Percentiles rank a stretch among this genome's conserved stretches.
Evolutionary conservation across 2,113 vertebrate genomes (phyloP).

Genomic region (Podocnemis expansa): DNA sequence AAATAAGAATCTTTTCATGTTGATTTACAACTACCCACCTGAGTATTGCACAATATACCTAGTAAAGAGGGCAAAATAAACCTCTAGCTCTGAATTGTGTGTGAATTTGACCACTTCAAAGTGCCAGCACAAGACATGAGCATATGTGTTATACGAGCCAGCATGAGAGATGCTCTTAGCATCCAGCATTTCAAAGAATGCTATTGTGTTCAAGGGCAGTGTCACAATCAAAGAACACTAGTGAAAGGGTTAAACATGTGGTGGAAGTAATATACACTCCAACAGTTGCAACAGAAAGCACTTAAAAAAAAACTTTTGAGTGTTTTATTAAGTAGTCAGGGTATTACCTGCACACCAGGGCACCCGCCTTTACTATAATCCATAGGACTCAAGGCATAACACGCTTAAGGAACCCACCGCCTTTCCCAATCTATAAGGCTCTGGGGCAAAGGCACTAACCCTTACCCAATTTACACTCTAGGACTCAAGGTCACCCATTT

Average conservation of each 20-base stretch:
- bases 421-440: too few species aligned
- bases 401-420: too few species aligned
- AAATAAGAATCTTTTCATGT: background rate
- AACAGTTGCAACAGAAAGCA: conserved; percentile 4
- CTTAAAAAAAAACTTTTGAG: background rate
- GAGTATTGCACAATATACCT: too few species aligned
- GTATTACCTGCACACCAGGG: too few species aligned
- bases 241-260: background rate
- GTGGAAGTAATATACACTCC: background rate
- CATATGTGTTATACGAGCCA: background rate
- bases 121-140: background rate
- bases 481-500: too few species aligned
- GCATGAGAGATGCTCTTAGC: background rate
- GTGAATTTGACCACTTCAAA: background rate
- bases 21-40: background rate
- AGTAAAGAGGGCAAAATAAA: background rate
- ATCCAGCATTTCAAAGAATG: conserved; percentile 22
- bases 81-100: background rate
- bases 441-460: too few species aligned
- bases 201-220: background rate
- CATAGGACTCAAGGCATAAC: too few species aligned
- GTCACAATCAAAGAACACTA: background rate
- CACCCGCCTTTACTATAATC: too few species aligned
- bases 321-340: conserved; percentile 37
- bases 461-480: too few species aligned